These are phyloP conservation scores for Noctuana brunneofusca DNA, from an alignment of 2,888 invertebrate genomes.

Conservation along the genomic window DNA sequence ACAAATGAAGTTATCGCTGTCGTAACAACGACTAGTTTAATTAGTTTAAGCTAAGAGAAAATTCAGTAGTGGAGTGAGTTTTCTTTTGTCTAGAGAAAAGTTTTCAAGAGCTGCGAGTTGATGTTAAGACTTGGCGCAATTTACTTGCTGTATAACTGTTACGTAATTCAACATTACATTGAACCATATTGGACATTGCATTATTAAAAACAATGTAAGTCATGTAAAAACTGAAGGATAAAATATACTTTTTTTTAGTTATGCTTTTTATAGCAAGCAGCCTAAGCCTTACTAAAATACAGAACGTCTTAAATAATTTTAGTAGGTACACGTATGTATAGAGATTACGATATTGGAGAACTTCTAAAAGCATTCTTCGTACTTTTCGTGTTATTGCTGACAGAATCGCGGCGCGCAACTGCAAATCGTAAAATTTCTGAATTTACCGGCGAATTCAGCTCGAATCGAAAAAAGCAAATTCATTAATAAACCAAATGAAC, in stretches of 20 bases:
- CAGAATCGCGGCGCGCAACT: background rate
- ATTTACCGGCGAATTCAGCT: background rate
- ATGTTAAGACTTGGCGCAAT: background rate
- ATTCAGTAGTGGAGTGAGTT: background rate
- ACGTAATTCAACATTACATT: background rate
- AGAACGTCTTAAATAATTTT: no score
- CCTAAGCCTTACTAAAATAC: no score
- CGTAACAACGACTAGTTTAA: slow-evolving; percentile 4
- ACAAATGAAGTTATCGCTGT: slow-evolving; percentile 2
- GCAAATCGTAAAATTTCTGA: background rate
- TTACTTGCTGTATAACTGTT: background rate
- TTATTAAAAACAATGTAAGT: no score
- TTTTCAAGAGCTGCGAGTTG: slow-evolving; percentile 3
- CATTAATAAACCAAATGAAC: slow-evolving; percentile 32
- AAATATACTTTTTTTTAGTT: no score
- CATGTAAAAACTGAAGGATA: no score
- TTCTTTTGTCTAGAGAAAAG: slow-evolving; percentile 4
- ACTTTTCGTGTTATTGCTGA: background rate
- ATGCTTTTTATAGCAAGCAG: no score
- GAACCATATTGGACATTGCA: no score
- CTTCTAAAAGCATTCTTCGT: background rate
- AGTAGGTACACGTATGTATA: no score
- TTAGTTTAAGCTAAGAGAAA: slow-evolving; percentile 1
- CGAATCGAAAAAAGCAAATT: slow-evolving; percentile 23
- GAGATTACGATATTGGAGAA: no score